Conservation (phyloP, 2,888 invertebrate species). For the Patella caerulea region DNA sequence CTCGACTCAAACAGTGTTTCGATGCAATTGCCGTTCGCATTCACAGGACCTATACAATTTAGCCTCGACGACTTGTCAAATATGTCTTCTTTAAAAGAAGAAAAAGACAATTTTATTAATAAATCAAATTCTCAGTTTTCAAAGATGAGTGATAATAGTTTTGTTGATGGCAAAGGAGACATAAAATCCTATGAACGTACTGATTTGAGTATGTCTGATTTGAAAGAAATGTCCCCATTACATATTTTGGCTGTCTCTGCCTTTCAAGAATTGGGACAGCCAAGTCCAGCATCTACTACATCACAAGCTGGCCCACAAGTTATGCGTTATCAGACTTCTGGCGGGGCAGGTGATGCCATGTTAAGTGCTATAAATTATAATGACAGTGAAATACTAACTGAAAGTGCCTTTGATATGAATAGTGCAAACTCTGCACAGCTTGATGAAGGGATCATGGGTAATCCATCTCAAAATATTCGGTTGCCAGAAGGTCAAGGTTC, state of each 20-base stretch:
- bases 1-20: constrained; percentile 14
- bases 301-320: constrained; percentile 50
- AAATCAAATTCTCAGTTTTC: constrained; percentile 13
- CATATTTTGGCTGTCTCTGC: constrained; percentile 38
- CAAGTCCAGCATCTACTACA: constrained; percentile 58
- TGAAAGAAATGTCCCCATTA: constrained; percentile 40
- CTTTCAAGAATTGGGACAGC: constrained; percentile 59
- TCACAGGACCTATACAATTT: constrained; percentile 21
- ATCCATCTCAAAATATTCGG: constrained; percentile 48
- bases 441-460: constrained; percentile 67
- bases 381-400: constrained; percentile 68
- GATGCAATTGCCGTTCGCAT: constrained; percentile 17
- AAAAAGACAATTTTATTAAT: constrained; percentile 20
- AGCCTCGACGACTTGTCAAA: constrained; percentile 15
- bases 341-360: constrained; percentile 68
- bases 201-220: constrained; percentile 19
- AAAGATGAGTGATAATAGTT: constrained; percentile 23
- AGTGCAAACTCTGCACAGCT: constrained; percentile 49
- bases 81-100: constrained; percentile 16
- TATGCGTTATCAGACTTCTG: constrained; percentile 59
- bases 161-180: constrained; percentile 20
- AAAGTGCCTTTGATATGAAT: constrained; percentile 68
- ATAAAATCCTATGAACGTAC: constrained; percentile 18
- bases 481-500: constrained; percentile 54
- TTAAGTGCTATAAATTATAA: constrained; percentile 70